A percentile compares a stretch with the other conserved stretches of the same genome.
These are phyloP conservation scores for Vanessa tameamea DNA, from an alignment of 1,140 invertebrate genomes.

Conservation along the genomic window DNA sequence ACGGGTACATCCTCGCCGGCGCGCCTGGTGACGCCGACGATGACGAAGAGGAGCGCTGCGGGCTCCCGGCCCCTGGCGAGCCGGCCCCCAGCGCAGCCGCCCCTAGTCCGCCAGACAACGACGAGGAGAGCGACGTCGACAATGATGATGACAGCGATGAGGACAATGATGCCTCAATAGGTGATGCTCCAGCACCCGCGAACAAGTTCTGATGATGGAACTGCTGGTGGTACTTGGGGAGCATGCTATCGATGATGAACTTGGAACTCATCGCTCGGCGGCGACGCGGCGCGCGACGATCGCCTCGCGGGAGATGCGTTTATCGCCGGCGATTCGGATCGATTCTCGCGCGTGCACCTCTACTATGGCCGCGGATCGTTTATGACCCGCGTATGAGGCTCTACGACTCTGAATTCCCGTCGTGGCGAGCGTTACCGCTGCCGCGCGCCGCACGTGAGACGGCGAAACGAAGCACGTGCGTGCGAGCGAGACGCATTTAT, in stretches of 20 bases:
- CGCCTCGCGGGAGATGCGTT: conserved; percentile 78
- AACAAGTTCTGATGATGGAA: conserved; percentile 79
- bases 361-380: conserved; percentile 80
- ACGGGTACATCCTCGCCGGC: conserved; percentile 85
- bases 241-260: conserved; percentile 98
- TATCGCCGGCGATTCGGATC: conserved; percentile 78
- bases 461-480: conserved; percentile 58
- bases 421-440: conserved; percentile 76
- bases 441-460: conserved; percentile 72
- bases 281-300: conserved; percentile 78
- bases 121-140: conserved; percentile 82
- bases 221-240: conserved; percentile 92
- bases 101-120: conserved; percentile 83
- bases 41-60: conserved; percentile 72
- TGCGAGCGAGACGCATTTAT: conserved; percentile 58
- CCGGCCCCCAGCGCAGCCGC: conserved; percentile 74
- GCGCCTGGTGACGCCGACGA: conserved; percentile 78
- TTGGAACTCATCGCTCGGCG: conserved; percentile 94
- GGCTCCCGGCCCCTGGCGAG: conserved; percentile 81
- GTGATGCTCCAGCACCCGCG: conserved; percentile 80
- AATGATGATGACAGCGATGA: conserved; percentile 85
- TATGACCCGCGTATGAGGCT: conserved; percentile 80
- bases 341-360: conserved; percentile 79
- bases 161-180: conserved; percentile 81
- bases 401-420: conserved; percentile 79